Evolutionary conservation across 2,113 vertebrate species (phyloP).

Genomic region (Petroica traversi): DNA sequence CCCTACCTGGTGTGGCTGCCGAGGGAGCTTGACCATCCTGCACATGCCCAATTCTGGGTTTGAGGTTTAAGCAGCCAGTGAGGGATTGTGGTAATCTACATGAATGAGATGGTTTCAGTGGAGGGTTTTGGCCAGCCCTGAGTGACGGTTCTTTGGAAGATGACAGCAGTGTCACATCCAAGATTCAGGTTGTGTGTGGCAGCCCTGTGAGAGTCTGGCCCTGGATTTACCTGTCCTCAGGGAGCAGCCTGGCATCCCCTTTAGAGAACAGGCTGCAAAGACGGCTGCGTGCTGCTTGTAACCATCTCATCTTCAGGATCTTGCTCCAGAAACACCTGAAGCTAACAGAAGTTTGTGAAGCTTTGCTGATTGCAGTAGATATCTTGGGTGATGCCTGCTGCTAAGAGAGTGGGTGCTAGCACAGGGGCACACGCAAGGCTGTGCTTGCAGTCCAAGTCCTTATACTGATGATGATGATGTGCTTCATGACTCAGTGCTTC

Average conservation of each 20-base stretch:
- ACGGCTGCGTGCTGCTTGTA: fast-evolving
- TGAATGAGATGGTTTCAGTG: fast-evolving
- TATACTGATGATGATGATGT: fast-evolving
- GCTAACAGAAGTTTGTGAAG: neutral
- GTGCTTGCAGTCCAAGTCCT: fast-evolving
- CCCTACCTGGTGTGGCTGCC: fast-evolving
- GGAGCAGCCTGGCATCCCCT: neutral
- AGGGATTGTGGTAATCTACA: fast-evolving
- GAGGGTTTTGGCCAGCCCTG: neutral
- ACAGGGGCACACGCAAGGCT: fast-evolving
- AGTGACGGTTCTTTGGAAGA: neutral
- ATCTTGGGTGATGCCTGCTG: neutral
- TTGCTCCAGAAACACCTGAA: neutral
- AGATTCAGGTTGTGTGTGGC: fast-evolving
- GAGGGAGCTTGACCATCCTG: neutral
- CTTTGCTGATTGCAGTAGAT: fast-evolving
- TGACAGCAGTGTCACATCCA: neutral
- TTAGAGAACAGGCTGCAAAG: neutral
- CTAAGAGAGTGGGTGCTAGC: neutral
- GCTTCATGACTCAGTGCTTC: neutral
- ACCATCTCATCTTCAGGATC: neutral
- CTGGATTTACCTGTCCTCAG: neutral
- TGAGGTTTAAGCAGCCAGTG: neutral
- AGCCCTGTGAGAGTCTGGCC: neutral
- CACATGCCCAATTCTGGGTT: fast-evolving